Evolutionary conservation across 2,113 vertebrate genomes (phyloP), one percentile per base, ranked within the genome.

Genomic region (Australoheros scitulus): DNA sequence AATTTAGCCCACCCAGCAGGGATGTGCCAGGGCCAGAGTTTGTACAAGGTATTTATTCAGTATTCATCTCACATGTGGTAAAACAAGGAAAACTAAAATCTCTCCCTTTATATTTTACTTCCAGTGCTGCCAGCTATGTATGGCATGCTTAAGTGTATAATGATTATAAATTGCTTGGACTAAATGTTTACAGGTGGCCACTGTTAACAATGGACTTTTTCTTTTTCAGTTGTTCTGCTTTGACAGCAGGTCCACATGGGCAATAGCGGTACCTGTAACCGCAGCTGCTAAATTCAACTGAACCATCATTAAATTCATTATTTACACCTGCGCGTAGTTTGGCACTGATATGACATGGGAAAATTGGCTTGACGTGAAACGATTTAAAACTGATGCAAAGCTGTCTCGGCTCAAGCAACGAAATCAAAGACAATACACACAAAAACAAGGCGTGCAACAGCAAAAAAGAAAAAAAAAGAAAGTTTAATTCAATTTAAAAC

Each of bases 1-100:
- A 77, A 60, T 83, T 78, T 80, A 85, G 34, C 59, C 32, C 34
- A 20, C 24, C 9, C 61, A 59, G 57, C 61, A 72, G 63, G 11
- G 32, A 68, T 22, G 58, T 41, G 29, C 47, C 24, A 6, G 77
- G 14, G 52, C 63, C 50, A 34, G 38, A 50, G 70, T 52, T 56
- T 77, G 18, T 2, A 29, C 22, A 55, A 47, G 4, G 55, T 57
- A 11, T 56, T 79, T 74, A 17, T 20, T 72, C 1, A 17, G 47
- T 59, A 32, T 87, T 80, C 7, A 74, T 41, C 58, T 65, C 26
- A 29, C 70, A 56, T 20, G 6, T 14, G 59, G 59, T 36, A 80
- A 36, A 24, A 52, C 22, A 1, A 26, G 14, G 60, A 55, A 76
- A 26, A 8, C 18, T 3, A 7, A 75, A 65, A 56, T 34, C 7